phyloP scores from a whole-genome alignment of 1,140 invertebrate species.

The Amyelois transitella region DNA sequence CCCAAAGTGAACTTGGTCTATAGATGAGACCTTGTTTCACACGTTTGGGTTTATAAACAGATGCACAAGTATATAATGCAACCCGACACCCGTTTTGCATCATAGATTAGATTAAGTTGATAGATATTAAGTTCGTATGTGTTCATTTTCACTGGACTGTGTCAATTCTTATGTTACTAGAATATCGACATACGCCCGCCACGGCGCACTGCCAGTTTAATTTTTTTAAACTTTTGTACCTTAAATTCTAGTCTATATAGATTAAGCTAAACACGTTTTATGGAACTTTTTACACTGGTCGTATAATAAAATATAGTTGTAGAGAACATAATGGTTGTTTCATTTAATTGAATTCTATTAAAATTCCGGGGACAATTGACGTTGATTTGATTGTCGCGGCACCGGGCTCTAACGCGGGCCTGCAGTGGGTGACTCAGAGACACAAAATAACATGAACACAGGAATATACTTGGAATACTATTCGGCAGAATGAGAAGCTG shows the following conservation, averaged over 20 bases:
- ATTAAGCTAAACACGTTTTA: slow-evolving; percentile 55
- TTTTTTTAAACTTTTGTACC: slow-evolving; percentile 35
- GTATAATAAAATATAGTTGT: slow-evolving; percentile 63
- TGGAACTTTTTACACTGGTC: slow-evolving; percentile 58
- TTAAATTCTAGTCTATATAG: slow-evolving; percentile 25
- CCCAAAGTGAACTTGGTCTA: slow-evolving; percentile 63
- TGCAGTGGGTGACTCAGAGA: slow-evolving; percentile 35
- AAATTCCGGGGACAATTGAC: slow-evolving; percentile 61
- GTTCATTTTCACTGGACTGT: slow-evolving; percentile 67
- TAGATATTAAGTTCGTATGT: slow-evolving; percentile 41
- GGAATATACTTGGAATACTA: background rate
- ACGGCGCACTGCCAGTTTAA: slow-evolving; percentile 59
- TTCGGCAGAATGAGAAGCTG: too few species aligned
- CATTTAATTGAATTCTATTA: slow-evolving; percentile 66
- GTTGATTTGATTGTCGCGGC: slow-evolving; percentile 26
- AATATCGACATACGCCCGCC: slow-evolving; percentile 73
- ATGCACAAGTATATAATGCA: slow-evolving; percentile 21
- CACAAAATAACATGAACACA: background rate
- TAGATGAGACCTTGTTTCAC: slow-evolving; percentile 61
- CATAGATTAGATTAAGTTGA: slow-evolving; percentile 34
- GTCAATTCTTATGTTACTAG: slow-evolving; percentile 75
- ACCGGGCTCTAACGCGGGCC: slow-evolving; percentile 18
- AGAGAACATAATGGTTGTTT: slow-evolving; percentile 58
- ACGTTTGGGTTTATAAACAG: slow-evolving; percentile 36
- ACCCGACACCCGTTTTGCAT: slow-evolving; percentile 47